These are phyloP conservation scores for Procambarus clarkii DNA, from an alignment of 1,140 invertebrate genomes.

Conservation along the genomic window DNA sequence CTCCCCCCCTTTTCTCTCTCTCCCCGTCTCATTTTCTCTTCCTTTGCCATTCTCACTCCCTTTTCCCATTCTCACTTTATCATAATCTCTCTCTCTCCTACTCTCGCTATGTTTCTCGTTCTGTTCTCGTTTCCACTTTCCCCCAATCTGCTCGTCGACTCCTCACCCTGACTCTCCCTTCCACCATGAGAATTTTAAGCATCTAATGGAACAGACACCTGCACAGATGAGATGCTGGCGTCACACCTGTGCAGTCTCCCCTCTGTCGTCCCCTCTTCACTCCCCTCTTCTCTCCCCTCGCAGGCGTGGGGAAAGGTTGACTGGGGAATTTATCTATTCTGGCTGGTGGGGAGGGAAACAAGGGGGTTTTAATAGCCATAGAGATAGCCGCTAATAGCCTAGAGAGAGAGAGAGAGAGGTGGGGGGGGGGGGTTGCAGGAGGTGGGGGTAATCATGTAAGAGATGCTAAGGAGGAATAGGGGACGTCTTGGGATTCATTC, in stretches of 20 bases:
- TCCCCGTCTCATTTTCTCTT: neutral
- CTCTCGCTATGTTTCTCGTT: too few species aligned
- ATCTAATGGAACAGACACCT: slow-evolving; percentile 19
- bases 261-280: neutral
- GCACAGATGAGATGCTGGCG: slow-evolving; percentile 2
- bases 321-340: slow-evolving; percentile 7
- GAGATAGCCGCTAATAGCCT: too few species aligned
- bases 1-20: neutral
- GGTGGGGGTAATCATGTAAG: neutral
- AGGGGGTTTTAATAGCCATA: neutral
- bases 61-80: too few species aligned
- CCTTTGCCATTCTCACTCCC: neutral
- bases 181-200: neutral
- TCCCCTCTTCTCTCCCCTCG: neutral
- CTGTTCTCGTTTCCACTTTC: neutral
- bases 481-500: neutral
- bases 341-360: neutral
- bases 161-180: neutral
- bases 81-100: neutral
- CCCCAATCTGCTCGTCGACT: neutral
- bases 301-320: neutral
- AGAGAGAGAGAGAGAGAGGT: neutral
- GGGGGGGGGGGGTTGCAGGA: neutral
- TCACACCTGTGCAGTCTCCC: slow-evolving; percentile 4
- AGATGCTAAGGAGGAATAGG: neutral